Evolutionary conservation across 2,113 vertebrate species (phyloP).

Genomic region (Fregata magnificens): DNA sequence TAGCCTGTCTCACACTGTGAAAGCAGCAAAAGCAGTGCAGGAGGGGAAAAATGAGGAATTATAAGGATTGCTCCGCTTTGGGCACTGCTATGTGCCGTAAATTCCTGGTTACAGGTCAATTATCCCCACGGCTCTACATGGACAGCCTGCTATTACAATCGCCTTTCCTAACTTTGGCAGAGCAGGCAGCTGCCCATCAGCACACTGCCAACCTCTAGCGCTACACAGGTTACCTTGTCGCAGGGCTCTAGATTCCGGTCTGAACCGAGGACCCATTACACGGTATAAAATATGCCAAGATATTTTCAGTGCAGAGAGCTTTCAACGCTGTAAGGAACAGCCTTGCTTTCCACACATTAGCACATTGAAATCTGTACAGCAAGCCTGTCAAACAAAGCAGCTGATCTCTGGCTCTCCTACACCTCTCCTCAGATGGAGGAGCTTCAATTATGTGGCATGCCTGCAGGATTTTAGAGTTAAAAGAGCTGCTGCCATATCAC

Average conservation of each 20-base stretch:
- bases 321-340: background rate
- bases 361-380: background rate
- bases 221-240: fast-evolving
- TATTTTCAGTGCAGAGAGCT: background rate
- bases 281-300: background rate
- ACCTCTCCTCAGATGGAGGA: background rate
- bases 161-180: background rate
- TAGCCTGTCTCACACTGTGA: background rate
- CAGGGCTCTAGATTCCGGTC: background rate
- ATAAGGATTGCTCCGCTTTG: background rate
- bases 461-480: background rate
- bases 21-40: background rate
- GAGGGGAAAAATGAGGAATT: background rate
- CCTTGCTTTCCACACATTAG: background rate
- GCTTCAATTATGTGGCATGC: background rate
- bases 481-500: background rate
- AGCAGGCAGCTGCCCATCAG: background rate
- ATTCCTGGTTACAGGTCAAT: background rate
- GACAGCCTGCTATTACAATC: background rate
- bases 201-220: fast-evolving
- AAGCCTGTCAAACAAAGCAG: background rate
- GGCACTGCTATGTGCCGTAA: fast-evolving
- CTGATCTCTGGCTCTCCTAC: constrained; percentile 5
- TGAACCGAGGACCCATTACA: background rate
- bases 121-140: background rate